Conservation (phyloP, 1,140 invertebrate genomes). For the Ips typographus region DNA sequence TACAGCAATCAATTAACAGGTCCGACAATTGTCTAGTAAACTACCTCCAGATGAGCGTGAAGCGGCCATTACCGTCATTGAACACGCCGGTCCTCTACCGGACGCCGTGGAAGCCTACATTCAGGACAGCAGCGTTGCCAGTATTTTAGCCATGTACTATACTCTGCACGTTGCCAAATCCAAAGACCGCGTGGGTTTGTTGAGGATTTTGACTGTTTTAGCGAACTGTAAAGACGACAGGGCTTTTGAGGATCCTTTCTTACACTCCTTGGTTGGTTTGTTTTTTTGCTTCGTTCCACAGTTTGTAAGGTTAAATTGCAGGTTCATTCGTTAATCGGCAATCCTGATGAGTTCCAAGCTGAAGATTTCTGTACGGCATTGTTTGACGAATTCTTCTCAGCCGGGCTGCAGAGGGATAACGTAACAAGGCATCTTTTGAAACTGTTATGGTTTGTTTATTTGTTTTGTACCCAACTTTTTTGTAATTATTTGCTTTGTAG, state of each 20-base stretch:
- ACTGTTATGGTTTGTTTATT: constrained; percentile 83
- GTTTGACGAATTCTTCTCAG: constrained; percentile 96
- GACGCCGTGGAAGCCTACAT: constrained; percentile 91
- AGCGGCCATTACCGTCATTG: constrained; percentile 89
- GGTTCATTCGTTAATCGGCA: constrained; percentile 83
- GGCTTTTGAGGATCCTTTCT: constrained; percentile 92
- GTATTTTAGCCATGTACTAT: constrained; percentile 94
- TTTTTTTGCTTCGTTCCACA: not conserved
- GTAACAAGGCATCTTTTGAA: constrained; percentile 92
- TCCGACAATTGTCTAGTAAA: constrained; percentile 81
- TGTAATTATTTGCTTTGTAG: not conserved
- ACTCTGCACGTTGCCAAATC: constrained; percentile 81
- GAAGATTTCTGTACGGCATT: constrained; percentile 95
- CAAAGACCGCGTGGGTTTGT: constrained; percentile 81
- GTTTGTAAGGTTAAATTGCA: constrained; percentile 46
- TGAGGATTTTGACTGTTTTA: constrained; percentile 84
- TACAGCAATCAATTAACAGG: constrained; percentile 12
- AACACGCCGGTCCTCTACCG: constrained; percentile 90
- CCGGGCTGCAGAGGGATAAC: constrained; percentile 84
- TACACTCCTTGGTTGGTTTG: constrained; percentile 79
- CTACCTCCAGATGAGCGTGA: constrained; percentile 92
- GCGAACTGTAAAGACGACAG: constrained; percentile 89
- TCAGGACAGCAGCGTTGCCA: constrained; percentile 85
- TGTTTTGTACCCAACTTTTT: not conserved
- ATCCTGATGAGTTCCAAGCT: constrained; percentile 88